phyloP scores from a whole-genome alignment of 1,140 invertebrate genomes.

The Apis dorsata region DNA sequence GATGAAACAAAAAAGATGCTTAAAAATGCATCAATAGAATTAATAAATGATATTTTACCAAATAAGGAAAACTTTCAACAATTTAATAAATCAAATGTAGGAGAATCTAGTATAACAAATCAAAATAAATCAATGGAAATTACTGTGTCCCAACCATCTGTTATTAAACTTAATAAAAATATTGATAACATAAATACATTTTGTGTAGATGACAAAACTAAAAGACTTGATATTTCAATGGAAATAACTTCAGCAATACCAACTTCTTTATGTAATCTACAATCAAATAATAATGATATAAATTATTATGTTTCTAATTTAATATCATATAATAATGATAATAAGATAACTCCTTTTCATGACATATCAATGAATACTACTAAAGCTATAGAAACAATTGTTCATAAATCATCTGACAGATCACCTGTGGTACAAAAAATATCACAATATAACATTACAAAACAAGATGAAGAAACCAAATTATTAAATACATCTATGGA shows the following conservation, averaged over 20 bases:
- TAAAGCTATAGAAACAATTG: not conserved
- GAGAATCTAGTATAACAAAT: not conserved
- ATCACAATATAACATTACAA: not conserved
- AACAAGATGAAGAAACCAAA: slow-evolving; percentile 32
- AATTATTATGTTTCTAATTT: not conserved
- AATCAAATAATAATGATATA: not conserved
- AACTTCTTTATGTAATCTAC: not conserved
- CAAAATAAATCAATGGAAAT: slow-evolving; percentile 37
- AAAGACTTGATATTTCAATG: slow-evolving; percentile 33
- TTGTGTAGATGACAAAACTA: not conserved
- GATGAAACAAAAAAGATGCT: not conserved
- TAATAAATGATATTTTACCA: slow-evolving; percentile 28
- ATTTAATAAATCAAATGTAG: slow-evolving; percentile 9
- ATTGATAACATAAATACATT: not conserved
- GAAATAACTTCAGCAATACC: slow-evolving; percentile 52
- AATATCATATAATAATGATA: not conserved
- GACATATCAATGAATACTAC: slow-evolving; percentile 45
- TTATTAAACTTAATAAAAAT: not conserved
- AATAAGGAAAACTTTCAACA: not conserved
- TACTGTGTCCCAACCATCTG: not conserved
- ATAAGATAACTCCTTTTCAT: not conserved
- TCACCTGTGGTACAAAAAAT: not conserved
- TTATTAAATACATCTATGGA: slow-evolving; percentile 53
- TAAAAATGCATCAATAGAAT: slow-evolving; percentile 38
- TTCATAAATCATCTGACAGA: not conserved